Evolutionary conservation across 1,140 invertebrate species (phyloP), one percentile per base, ranked within the genome.

Genomic region (Fopius arisanus): DNA sequence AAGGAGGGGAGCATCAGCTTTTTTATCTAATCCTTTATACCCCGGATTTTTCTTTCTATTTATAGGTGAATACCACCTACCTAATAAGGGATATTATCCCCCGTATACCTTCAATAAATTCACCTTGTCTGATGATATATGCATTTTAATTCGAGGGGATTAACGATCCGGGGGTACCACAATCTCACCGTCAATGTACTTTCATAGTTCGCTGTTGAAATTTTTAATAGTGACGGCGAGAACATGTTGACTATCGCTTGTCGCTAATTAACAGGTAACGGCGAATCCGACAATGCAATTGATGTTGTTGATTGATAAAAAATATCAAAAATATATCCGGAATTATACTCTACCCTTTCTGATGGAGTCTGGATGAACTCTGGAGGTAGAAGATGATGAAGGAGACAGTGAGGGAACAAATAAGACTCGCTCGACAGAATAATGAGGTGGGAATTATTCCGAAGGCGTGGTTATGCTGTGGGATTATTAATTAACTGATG

Each of bases 311-410:
- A n/a, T n/a, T n/a, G n/a, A n/a, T n/a, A n/a, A n/a, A n/a, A n/a
- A n/a, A n/a, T n/a, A n/a, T n/a, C n/a, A n/a, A n/a, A n/a, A n/a
- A n/a, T n/a, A n/a, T n/a, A n/a, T n/a, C n/a, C n/a, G n/a, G n/a
- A n/a, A n/a, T n/a, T n/a, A n/a, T n/a, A n/a, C n/a, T n/a, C n/a
- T n/a, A n/a, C n/a, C n/a, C n/a, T n/a, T n/a, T n/a, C n/a, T n/a
- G n/a, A n/a, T n/a, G n/a, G n/a, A n/a, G n/a, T n/a, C n/a, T 70
- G 51, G 68, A 70, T 21, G 68, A 70, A 59, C 68, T 70, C 31
- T 9, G 6, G 26, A 37, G 68, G 28, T 19, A 62, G 23, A 37
- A 70, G 62, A 59, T 21, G 28, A 40, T 62, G 48, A 54, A 63
- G n/a, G 54, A 63, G 51, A 63, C 16, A 29, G 40, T 43, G 29